Evolutionary conservation across 2,888 invertebrate species (phyloP), one percentile per base, ranked within the genome.

Genomic region (Parnassius orleans): DNA sequence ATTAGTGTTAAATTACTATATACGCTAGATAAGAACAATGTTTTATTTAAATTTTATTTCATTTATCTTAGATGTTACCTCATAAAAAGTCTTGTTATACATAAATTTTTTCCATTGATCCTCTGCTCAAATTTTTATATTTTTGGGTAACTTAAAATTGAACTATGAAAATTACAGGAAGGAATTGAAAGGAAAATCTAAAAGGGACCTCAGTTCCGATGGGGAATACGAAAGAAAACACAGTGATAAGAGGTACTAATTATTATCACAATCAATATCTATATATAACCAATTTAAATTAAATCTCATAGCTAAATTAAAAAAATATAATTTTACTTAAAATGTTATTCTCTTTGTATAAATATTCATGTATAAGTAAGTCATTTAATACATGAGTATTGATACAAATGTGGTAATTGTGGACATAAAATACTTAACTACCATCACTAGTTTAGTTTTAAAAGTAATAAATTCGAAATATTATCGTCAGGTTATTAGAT

Each of bases 181-280:
- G 80, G 91, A 91, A 73, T 73, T 90, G 69, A 92, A 91, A 77
- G 84, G 81, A 62, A 91, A 92, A 81, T 82, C 84, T 54, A 92
- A 92, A 76, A 81, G 92, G 65, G 92, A 92, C 66, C 81, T 86
- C 65, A 92, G 91, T 76, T 88, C 92, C 10, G 92, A 92, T 51
- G 87, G 87, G 52, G 92, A 92, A 69, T 92, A 90, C 73, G 92
- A 92, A 42, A 85, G 90, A 75, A 92, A 92, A 77, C 92, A 91
- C 69, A 77, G 76, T 70, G 91, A 92, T 60, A 92, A 90, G 72
- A 90, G 90, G 92, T 92, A 82, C 57, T 57, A 57, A 42, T 53
- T 53, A n/a, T 43, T 44, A 15, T 57, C 10, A 33, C 24, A 55
- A 48, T 47, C 33, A 47, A 47, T 33, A 10, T 33, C 11, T 56